Conservation (phyloP, 2,113 vertebrate genomes). For the Pavo muticus region DNA sequence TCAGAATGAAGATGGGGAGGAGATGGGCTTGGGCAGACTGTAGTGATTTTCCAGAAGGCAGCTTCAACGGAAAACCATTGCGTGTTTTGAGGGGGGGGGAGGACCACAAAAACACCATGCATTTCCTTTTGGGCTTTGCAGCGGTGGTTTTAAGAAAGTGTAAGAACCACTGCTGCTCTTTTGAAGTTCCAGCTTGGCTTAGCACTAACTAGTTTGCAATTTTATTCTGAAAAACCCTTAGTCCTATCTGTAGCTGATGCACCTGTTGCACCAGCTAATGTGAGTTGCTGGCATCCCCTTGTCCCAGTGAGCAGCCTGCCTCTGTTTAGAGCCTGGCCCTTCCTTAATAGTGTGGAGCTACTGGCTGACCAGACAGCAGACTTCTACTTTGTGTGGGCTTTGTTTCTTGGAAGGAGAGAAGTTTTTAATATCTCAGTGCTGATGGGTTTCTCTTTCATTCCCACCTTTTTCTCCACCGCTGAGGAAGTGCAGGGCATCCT, state of each 20-base stretch:
- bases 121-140: not conserved
- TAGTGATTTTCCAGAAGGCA: not conserved
- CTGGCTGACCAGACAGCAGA: not conserved
- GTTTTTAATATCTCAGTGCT: not conserved
- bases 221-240: rapidly evolving
- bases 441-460: not conserved
- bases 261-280: not conserved
- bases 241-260: not conserved
- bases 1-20: rapidly evolving
- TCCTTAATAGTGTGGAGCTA: not conserved
- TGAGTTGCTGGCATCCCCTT: not conserved
- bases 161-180: not conserved
- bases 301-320: not conserved
- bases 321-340: not conserved
- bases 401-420: not conserved
- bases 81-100: not conserved
- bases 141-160: rapidly evolving
- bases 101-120: not conserved
- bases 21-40: rapidly evolving
- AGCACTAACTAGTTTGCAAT: not conserved
- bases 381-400: not conserved
- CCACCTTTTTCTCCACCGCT: too few relatives aligned
- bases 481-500: not conserved
- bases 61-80: rapidly evolving
- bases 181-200: not conserved